Evolutionary conservation across 1,140 invertebrate species (phyloP).

Genomic region (Drosophila guanche): DNA sequence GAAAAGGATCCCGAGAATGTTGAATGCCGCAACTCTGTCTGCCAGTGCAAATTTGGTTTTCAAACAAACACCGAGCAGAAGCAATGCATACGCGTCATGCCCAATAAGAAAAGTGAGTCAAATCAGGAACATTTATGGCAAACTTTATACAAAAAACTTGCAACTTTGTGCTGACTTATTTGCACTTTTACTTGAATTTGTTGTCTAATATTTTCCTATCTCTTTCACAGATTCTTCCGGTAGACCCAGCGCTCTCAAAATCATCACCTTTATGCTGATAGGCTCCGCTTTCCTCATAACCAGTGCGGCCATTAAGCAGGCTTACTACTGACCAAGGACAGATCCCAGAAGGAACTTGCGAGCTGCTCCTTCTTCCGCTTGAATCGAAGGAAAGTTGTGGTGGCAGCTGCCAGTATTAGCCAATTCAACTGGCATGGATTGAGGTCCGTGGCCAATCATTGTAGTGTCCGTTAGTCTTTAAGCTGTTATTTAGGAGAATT

Average conservation of each 20-base stretch:
- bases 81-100: conserved; percentile 70
- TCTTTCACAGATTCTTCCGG: conserved; percentile 80
- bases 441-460: conserved; percentile 44
- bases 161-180: neutral
- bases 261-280: conserved; percentile 82
- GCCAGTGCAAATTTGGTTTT: conserved; percentile 84
- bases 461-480: conserved; percentile 28
- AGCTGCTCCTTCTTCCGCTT: neutral
- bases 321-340: conserved; percentile 70
- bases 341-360: neutral
- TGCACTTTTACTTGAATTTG: neutral
- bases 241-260: conserved; percentile 83
- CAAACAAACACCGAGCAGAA: conserved; percentile 77
- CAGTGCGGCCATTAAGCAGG: conserved; percentile 82
- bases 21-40: conserved; percentile 84
- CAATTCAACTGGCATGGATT: conserved; percentile 45
- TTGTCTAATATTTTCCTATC: no score
- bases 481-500: conserved; percentile 50
- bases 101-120: conserved; percentile 78
- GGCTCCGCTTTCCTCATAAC: conserved; percentile 82
- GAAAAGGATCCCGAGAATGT: conserved; percentile 79
- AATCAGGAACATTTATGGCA: neutral
- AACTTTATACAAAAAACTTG: neutral
- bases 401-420: conserved; percentile 51
- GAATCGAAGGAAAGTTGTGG: neutral